Evolutionary conservation across 2,113 vertebrate species (phyloP).

Genomic region (Tragulus kanchil): DNA sequence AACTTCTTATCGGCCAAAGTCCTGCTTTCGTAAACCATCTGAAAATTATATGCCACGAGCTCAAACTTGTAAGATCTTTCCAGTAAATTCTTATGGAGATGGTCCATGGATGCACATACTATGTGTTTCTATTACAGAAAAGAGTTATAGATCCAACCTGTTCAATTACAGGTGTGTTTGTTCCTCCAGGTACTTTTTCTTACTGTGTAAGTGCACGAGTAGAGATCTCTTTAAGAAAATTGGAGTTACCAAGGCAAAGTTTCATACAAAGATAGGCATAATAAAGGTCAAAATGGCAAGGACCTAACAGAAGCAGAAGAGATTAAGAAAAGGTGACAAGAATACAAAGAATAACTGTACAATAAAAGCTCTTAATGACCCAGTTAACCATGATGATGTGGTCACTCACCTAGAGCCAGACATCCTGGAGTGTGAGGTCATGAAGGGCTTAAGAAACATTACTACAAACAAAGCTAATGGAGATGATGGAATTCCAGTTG

Average conservation of each 20-base stretch:
- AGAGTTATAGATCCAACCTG: background rate
- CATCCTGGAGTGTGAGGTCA: too few relatives aligned
- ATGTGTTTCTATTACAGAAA: background rate
- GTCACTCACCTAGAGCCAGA: too few relatives aligned
- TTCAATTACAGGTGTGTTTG: background rate
- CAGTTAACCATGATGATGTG: too few relatives aligned
- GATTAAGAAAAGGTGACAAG: background rate
- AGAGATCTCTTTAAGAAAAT: background rate
- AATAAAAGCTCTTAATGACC: too few relatives aligned
- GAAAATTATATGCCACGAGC: background rate
- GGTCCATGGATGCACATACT: background rate
- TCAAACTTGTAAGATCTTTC: background rate
- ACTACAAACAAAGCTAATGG: too few relatives aligned
- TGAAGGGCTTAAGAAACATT: too few relatives aligned
- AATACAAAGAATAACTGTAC: too few relatives aligned
- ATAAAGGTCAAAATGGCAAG: background rate
- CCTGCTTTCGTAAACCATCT: background rate
- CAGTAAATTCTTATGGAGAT: background rate
- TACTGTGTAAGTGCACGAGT: background rate
- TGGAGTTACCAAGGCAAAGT: background rate
- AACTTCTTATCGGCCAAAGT: background rate
- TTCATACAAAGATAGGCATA: background rate
- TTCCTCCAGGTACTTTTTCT: background rate
- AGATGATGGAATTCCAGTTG: too few relatives aligned
- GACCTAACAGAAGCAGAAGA: background rate